Base-by-base conservation (phyloP, 2,888 invertebrate species). In the Cantharis lateralis region DNA sequence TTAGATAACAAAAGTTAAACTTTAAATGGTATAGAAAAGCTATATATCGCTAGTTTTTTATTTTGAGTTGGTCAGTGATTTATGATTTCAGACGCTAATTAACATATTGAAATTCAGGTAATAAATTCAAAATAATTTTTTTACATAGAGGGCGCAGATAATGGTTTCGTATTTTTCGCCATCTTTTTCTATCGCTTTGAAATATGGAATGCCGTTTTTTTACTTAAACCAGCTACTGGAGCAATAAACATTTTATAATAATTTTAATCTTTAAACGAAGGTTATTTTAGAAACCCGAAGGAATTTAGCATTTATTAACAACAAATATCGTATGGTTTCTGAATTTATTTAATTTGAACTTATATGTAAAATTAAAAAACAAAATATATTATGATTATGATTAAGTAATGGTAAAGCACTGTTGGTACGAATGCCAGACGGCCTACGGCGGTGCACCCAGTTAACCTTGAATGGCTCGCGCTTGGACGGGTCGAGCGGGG, bases 381-480 rank as follows among this genome's bases (percentile, higher is more conserved):
- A 66, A 74, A 74, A 70, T 24, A 24, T 24, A 24, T 24, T 68
- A 24, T 68, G 24, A 61, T 72, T 68, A 68, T 62, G 68, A 78
- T 78, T 78, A 78, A 74, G 72, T 78, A 78, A 81, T 81, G 80
- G 81, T 79, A 80, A 79, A 75, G 78, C 78, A 81, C 80, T 79
- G 76, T 75, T 78, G 78, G 78, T 79, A 76, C 74, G 73, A 77
- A 72, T 74, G 78, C 77, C 81, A 82, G 82, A 82, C 82, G 79
- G 81, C 79, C 80, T 78, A 81, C 80, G 80, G 81, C 78, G 72
- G 79, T 81, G 80, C 80, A 81, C 81, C 82, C 78, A 78, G 82
- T 82, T 82, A 82, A 82, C 82, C 82, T 82, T 82, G 82, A 80
- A 75, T 78, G 80, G 80, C 80, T 78, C 77, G 81, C 78, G 75